Conservation (phyloP, 2,888 invertebrate species). For the Latrodectus elegans region DNA sequence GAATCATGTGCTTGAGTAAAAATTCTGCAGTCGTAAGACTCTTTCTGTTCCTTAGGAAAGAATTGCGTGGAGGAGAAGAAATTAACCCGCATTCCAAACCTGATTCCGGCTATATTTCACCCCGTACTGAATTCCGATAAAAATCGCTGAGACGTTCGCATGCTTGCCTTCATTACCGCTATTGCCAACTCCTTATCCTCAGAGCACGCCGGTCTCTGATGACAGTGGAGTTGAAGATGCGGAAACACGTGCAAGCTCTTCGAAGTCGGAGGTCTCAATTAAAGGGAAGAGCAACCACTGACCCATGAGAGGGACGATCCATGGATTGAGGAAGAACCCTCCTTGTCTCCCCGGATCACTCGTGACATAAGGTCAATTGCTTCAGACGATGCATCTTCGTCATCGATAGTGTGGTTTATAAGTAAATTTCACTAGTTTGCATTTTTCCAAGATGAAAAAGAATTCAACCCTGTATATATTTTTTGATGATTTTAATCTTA, state of each 20-base stretch:
- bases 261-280: slow-evolving; percentile 28
- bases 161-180: not conserved
- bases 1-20: no score
- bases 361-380: slow-evolving; percentile 32
- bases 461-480: no score
- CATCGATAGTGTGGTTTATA: no score
- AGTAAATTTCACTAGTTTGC: no score
- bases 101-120: not conserved
- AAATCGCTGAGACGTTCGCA: slow-evolving; percentile 1
- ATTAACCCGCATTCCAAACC: slow-evolving; percentile 1
- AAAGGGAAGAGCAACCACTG: slow-evolving; percentile 29
- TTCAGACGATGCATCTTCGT: slow-evolving; percentile 2
- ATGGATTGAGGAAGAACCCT: slow-evolving; percentile 33
- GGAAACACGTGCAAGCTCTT: slow-evolving; percentile 30
- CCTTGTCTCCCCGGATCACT: slow-evolving; percentile 1
- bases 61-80: not conserved
- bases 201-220: not conserved
- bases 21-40: no score
- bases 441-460: no score
- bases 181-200: not conserved
- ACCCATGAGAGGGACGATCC: slow-evolving; percentile 60
- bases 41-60: no score
- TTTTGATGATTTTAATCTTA: no score
- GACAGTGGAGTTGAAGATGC: slow-evolving; percentile 26
- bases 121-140: not conserved